Evolutionary conservation across 2,888 invertebrate species (phyloP).

Genomic region (Timandra comae): DNA sequence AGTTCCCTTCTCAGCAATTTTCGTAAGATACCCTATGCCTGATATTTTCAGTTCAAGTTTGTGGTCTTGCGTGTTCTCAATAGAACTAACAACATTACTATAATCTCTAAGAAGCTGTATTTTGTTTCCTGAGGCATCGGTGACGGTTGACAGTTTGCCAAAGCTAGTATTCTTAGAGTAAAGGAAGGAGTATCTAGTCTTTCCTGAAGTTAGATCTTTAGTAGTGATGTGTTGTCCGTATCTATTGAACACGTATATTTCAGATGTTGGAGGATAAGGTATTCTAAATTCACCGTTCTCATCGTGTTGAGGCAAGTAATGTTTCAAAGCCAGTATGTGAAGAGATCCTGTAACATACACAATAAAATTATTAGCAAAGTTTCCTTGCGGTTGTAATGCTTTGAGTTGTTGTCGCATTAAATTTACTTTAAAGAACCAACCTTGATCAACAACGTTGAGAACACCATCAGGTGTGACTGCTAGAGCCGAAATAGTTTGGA

Average conservation of each 20-base stretch:
- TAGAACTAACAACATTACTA: conserved; percentile 93
- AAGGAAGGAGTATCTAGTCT: conserved; percentile 94
- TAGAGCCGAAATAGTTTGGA: conserved; percentile 91
- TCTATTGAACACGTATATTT: conserved; percentile 94
- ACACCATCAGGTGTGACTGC: conserved; percentile 97
- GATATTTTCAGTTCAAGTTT: conserved; percentile 95
- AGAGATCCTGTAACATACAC: conserved; percentile 82
- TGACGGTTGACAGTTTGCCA: conserved; percentile 94
- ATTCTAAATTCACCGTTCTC: conserved; percentile 95
- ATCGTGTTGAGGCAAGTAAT: conserved; percentile 90
- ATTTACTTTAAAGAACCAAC: no score
- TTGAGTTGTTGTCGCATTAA: no score
- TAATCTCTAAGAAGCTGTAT: conserved; percentile 94
- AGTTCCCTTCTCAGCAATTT: conserved; percentile 91
- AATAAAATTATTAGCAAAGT: conserved; percentile 13
- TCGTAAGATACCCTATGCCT: conserved; percentile 93
- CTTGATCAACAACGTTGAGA: conserved; percentile 96
- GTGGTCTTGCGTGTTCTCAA: conserved; percentile 95
- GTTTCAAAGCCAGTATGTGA: conserved; percentile 89
- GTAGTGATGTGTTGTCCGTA: conserved; percentile 98
- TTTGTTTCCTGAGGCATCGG: conserved; percentile 95
- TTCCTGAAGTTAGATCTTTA: conserved; percentile 95
- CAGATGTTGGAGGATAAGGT: conserved; percentile 94
- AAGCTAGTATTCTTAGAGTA: conserved; percentile 98
- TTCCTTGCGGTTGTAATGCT: no score